Base-by-base conservation (phyloP, 2,797 vertebrate genomes). In the Antennarius maculatus region DNA sequence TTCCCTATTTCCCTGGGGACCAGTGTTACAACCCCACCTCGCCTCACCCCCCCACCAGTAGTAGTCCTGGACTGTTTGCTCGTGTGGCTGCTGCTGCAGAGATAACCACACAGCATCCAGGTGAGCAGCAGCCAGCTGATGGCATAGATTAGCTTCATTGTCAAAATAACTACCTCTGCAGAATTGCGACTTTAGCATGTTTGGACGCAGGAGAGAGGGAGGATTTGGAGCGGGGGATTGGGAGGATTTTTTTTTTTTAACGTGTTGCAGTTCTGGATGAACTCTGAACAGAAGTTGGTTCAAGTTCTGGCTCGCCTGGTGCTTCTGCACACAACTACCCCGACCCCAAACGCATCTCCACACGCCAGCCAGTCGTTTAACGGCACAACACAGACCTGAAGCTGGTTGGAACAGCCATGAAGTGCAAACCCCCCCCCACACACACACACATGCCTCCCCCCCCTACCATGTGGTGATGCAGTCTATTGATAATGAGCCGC, bases 101-200 rank as follows among this genome's bases (percentile, higher is more conserved):
- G 92, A 94, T 94, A 94, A 94, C 92, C 91, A 89, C 85, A 75
- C 77, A 81, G 88, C 84, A 84, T 82, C 89, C 86, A 92, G 88
- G 89, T 93, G 83, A 74, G 82, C 81, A 90, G 87, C 85, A 91
- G 85, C 80, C 81, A 76, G 88, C 90, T 91, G 93, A 93, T 93
- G 92, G 87, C 87, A 82, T 83, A 93, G 92, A 93, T 94, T 92
- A 92, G 86, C 75, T 89, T 91, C 79, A 91, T 94, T 94, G 92
- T 93, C 84, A 88, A 90, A 93, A 91, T 91, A 91, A 91, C 93
- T 86, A 87, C 89, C 89, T 94, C 90, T 13, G 89, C 92, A 92
- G 88, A 94, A 93, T 92, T 91, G 89, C 83, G 87, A 90, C 91
- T 94, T 92, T 88, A 91, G 86, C 74, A 68, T 84, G 91, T 92